phyloP scores from a whole-genome alignment of 2,113 vertebrate species.

The Eublepharis macularius region DNA sequence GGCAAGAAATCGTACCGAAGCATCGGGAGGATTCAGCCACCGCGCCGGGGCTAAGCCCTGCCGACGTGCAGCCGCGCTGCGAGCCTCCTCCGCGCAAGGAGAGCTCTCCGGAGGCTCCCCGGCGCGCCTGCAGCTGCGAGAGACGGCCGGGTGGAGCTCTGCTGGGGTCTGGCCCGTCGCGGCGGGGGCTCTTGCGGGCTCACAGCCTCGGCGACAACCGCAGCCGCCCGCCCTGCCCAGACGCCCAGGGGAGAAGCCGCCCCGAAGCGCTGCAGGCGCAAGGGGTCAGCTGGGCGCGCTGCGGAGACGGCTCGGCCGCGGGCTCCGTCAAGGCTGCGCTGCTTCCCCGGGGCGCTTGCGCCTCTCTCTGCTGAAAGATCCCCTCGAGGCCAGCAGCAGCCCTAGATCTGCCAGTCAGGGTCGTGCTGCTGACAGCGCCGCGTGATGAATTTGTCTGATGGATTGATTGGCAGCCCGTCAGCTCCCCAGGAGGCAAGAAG shows the following conservation, averaged over 20 bases:
- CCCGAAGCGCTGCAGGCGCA: no score
- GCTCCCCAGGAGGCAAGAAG: not conserved
- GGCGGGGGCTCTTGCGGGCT: no score
- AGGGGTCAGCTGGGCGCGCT: not conserved
- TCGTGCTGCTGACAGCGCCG: not conserved
- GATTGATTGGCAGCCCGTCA: conserved; percentile 8
- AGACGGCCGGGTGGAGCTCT: no score
- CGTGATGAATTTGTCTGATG: conserved; percentile 38
- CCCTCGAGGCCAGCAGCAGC: conserved; percentile 30
- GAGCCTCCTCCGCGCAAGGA: no score
- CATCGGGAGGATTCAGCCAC: no score
- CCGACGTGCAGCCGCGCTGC: no score
- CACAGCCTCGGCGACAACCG: no score
- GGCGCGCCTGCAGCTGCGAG: no score
- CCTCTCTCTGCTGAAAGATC: conserved; percentile 36
- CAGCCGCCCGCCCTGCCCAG: not conserved
- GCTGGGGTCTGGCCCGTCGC: no score
- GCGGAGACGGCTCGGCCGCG: accelerated
- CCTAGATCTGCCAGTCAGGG: conserved; percentile 22
- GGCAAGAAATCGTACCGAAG: no score
- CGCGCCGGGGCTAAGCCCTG: no score
- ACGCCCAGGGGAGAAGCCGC: not conserved
- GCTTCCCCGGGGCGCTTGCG: not conserved
- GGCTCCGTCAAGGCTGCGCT: not conserved
- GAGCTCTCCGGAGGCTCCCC: no score